phyloP scores from a whole-genome alignment of 1,140 invertebrate species.

The Heliconius eleuchia region DNA sequence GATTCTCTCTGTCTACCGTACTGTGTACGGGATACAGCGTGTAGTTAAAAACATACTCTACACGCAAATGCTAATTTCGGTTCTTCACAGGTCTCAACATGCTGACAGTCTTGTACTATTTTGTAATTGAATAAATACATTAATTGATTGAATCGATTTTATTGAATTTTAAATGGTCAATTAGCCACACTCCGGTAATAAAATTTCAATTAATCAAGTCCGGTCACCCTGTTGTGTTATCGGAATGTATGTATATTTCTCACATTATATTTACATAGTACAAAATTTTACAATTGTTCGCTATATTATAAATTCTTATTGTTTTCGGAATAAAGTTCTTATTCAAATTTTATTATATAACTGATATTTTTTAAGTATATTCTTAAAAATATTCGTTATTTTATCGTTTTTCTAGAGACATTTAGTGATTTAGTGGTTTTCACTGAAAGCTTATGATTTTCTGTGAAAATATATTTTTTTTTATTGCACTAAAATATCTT shows the following conservation, averaged over 20 bases:
- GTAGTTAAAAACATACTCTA: not conserved
- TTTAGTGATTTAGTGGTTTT: no score
- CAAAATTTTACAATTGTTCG: not conserved
- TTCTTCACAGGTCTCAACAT: not conserved
- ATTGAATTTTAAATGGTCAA: constrained; percentile 11
- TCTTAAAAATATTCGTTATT: no score
- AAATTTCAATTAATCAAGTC: not conserved
- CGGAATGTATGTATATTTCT: constrained; percentile 1
- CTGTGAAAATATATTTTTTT: not conserved
- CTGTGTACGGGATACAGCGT: no score
- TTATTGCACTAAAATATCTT: not conserved
- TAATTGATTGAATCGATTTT: constrained; percentile 9
- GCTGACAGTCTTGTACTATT: not conserved
- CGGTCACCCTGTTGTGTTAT: constrained; percentile 6
- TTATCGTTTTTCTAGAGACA: no score
- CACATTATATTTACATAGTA: not conserved
- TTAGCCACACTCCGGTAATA: not conserved
- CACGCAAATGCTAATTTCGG: not conserved
- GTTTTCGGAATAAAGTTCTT: no score
- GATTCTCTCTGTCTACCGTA: no score
- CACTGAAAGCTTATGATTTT: no score
- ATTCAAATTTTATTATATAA: no score
- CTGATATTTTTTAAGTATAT: no score
- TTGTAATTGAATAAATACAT: constrained; percentile 10
- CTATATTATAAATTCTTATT: no score